Evolutionary conservation across 2,113 vertebrate species (phyloP).

Genomic region (Corapipo altera): DNA sequence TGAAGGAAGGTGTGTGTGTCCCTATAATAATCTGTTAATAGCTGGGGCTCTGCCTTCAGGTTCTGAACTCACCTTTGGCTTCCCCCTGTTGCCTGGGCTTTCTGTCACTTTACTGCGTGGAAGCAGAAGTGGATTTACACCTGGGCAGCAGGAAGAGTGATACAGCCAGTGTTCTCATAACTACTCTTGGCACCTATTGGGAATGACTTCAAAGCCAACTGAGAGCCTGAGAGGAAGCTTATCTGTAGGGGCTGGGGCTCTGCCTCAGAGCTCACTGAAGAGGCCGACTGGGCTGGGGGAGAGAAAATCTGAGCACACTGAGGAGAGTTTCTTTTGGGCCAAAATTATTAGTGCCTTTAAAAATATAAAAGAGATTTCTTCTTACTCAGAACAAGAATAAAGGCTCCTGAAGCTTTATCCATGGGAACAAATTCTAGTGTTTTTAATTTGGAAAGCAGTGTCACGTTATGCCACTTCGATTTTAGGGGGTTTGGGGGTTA

Average conservation of each 20-base stretch:
- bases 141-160: neutral
- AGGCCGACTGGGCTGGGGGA: neutral
- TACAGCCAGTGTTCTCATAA: fast-evolving
- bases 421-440: neutral
- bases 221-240: neutral
- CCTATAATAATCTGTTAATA: neutral
- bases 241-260: neutral
- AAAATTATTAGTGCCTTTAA: neutral
- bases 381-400: neutral
- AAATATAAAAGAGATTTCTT: neutral
- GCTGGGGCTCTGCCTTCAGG: neutral
- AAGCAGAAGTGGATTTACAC: neutral
- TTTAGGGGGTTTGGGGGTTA: neutral
- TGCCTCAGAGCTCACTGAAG: neutral
- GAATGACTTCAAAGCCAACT: neutral
- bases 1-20: neutral
- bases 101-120: neutral
- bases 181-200: fast-evolving
- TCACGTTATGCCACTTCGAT: neutral
- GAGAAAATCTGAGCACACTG: fast-evolving
- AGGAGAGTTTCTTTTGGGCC: neutral
- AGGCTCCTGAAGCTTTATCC: neutral
- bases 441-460: neutral
- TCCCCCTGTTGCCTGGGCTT: neutral
- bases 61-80: neutral